Conservation (phyloP, 2,797 vertebrate species). For the Chaetodon trifasciatus region DNA sequence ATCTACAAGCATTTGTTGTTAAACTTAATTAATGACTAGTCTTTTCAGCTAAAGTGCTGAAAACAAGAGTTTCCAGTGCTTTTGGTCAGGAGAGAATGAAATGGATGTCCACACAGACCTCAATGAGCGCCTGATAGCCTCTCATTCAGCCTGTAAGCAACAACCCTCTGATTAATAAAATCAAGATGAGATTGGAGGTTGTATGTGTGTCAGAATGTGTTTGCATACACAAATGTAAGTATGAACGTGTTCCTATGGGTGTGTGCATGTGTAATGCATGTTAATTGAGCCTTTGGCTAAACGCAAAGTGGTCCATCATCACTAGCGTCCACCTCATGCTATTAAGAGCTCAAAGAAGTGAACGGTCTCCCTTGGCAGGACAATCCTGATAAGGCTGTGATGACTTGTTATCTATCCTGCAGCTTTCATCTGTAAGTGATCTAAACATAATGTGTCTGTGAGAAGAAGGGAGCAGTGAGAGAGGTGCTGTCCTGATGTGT, state of each 20-base stretch:
- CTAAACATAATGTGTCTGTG: conserved; percentile 79
- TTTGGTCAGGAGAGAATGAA: conserved; percentile 23
- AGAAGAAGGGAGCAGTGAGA: conserved; percentile 67
- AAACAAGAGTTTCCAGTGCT: conserved; percentile 8
- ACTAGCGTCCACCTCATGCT: conserved; percentile 5
- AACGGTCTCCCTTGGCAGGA: conserved; percentile 80
- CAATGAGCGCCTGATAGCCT: conserved; percentile 12
- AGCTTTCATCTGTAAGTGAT: conserved; percentile 89
- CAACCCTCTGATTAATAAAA: conserved; percentile 33
- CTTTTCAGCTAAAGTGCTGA: conserved; percentile 13
- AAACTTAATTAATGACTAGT: conserved; percentile 40
- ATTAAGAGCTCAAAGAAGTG: conserved; percentile 79
- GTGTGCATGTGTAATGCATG: not conserved
- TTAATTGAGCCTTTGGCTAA: conserved; percentile 28
- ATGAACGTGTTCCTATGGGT: not conserved
- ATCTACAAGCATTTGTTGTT: conserved; percentile 15
- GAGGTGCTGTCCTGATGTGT: conserved; percentile 84
- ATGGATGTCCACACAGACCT: conserved; percentile 16
- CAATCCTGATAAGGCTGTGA: conserved; percentile 85
- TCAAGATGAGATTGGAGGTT: conserved; percentile 27
- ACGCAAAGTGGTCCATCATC: conserved; percentile 45
- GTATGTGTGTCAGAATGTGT: conserved; percentile 21
- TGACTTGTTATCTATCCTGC: conserved; percentile 85
- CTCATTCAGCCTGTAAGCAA: conserved; percentile 27
- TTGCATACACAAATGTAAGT: conserved; percentile 7